Base-by-base conservation (phyloP, 92 coral and sea anemone species). In the Heteractis magnifica region DNA sequence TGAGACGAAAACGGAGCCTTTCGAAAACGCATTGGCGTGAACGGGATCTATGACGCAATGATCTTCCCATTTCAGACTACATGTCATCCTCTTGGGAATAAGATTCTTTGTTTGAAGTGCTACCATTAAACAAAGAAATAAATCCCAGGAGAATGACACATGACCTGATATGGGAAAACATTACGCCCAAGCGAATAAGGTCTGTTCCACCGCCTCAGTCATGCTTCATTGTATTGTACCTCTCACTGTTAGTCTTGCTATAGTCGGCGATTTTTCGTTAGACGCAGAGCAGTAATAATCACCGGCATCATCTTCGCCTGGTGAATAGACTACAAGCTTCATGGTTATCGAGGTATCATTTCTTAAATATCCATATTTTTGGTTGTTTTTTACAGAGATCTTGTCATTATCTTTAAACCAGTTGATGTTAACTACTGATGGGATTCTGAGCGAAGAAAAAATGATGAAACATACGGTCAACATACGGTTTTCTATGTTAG, bases 291-390 rank as follows among this genome's bases (percentile, higher is more conserved):
- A 34, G 7, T 18, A 1, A 62, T 62, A 62, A 3, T 62, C 82
- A 3, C 72, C 82, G 6, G 55, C 48, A 49, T 79, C 82, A 12
- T 62, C 58, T 50, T 19, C 13, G 10, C 56, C 62, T 15, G 72
- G 70, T 26, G 14, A 5, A 55, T 79, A 55, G 5, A 79, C 23
- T 11, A 79, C 19, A 10, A 79, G 82, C 70, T 79, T 79, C 82
- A n/a, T 44, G 26, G 8, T 52, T 10, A 16, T 51, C 16, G 58
- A 5, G 8, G 79, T 50, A 18, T 15, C 19, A 23, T 60, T 60
- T 58, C 41, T 21, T 8, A 79, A 14, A n/a, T 20, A 79, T 53
- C 49, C 72, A 60, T 79, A 79, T 60, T 79, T 58, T 52, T 16
- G 19, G 12, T 1, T 16, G 26, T 23, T 23, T 16, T 62, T 5